phyloP scores from a whole-genome alignment of 1,140 invertebrate species.

The Drosophila sproati region DNA sequence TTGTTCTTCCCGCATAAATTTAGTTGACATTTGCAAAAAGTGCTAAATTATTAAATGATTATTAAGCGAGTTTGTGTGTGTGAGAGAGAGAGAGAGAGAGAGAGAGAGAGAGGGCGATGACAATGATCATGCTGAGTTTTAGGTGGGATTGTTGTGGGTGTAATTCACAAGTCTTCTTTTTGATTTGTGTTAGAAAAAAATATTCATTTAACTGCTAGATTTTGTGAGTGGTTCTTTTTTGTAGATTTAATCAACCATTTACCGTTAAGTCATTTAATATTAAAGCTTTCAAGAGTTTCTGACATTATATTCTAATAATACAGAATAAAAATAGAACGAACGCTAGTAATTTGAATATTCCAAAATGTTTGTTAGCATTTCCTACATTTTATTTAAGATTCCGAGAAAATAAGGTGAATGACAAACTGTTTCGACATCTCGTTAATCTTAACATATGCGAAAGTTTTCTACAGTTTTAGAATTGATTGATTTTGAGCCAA shows the following conservation, averaged over 20 bases:
- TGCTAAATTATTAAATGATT: conserved; percentile 81
- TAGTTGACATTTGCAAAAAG: conserved; percentile 67
- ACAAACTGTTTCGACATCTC: too few species aligned
- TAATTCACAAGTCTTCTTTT: conserved; percentile 14
- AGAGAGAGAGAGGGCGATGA: conserved; percentile 14
- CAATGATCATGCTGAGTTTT: background rate
- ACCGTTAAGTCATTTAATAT: too few species aligned
- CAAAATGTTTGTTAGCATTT: too few species aligned
- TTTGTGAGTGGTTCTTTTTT: background rate
- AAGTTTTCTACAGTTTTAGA: too few species aligned
- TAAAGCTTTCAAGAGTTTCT: background rate
- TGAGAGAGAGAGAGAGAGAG: conserved; percentile 10
- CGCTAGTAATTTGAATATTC: too few species aligned
- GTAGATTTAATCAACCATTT: background rate
- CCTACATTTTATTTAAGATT: too few species aligned
- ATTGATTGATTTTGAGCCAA: too few species aligned
- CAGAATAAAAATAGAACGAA: too few species aligned
- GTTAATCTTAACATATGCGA: too few species aligned
- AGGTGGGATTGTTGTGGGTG: conserved; percentile 25
- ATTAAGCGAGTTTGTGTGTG: conserved; percentile 60
- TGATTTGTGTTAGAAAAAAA: background rate
- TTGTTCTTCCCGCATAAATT: conserved; percentile 59
- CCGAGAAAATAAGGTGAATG: too few species aligned
- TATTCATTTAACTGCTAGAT: conserved; percentile 4
- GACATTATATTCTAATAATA: too few species aligned